phyloP scores from a whole-genome alignment of 35 echinoderm and acorn worm genomes.

The Ptychodera flava region DNA sequence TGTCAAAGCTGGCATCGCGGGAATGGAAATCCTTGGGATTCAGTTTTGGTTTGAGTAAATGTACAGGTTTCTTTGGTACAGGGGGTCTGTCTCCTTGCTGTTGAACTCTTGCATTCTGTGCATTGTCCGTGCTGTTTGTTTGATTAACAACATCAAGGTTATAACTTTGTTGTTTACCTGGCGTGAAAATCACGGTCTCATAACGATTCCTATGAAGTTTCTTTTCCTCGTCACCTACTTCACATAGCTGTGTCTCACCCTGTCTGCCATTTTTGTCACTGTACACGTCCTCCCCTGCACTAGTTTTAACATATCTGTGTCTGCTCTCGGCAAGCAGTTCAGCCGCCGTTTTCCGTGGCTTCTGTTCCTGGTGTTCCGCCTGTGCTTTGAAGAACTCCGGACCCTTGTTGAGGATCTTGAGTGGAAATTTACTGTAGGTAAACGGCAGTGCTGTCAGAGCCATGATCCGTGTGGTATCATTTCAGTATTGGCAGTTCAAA shows the following conservation, averaged over 20 bases:
- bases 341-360: constrained; percentile 13
- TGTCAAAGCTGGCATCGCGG: background rate
- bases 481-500: background rate
- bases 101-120: background rate
- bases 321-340: constrained; percentile 42
- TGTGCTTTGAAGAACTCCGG: constrained; percentile 31
- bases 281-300: background rate
- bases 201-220: background rate
- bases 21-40: background rate
- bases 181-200: background rate
- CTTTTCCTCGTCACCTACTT: background rate
- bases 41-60: background rate
- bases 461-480: background rate
- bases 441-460: background rate
- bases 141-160: background rate
- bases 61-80: background rate
- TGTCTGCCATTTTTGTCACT: background rate
- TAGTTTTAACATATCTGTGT: constrained; percentile 24
- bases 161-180: background rate
- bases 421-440: constrained; percentile 18
- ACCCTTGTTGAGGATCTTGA: constrained; percentile 45
- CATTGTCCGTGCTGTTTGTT: background rate
- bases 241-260: too few relatives aligned
- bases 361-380: background rate
- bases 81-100: background rate